Evolutionary conservation across 2,888 invertebrate species (phyloP), one percentile per base, ranked within the genome.

Genomic region (Hypercompe scribonia): DNA sequence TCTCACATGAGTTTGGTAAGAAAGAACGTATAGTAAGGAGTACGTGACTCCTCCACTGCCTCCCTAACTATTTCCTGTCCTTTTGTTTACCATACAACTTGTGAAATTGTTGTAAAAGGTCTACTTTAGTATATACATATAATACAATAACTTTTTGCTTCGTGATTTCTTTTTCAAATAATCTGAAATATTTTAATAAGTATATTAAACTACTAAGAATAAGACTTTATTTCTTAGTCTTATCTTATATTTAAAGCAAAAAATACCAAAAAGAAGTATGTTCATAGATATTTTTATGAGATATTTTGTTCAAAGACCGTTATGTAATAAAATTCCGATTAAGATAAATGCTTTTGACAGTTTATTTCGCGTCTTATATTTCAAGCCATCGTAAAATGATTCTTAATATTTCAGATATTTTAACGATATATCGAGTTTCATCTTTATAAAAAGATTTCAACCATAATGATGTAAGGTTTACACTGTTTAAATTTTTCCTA

Each of bases 21-120:
- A 85, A 86, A 83, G 85, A 84, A 84, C 78, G 84, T 85, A 81
- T 82, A 84, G 83, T 83, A 84, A 84, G 84, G 73, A 77, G 74
- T 81, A 88, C 88, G 88, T 88, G 88, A 83, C 84, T 65, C 65
- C 67, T 74, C 68, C 75, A 68, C 46, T 65, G 63, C 66, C 46
- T 39, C 39, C 61, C 64, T 74, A 77, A 76, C 78, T 74, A 67
- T 67, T 69, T 71, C 65, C 79, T 68, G 74, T 74, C 68, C 63
- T 72, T 66, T 73, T 81, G 78, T 81, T 83, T 81, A 78, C 75
- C 69, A 72, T 65, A 63, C 28, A 61, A 69, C 58, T 64, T 64
- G 24, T 21, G 63, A 21, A 71, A 68, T 50, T 33, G 42, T 36
- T 72, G 24, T 58, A 50, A 61, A 61, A 31, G 31, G 31, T 61